These are phyloP conservation scores for Sebastes trivittatus DNA, from an alignment of 2,797 vertebrate species.

Conservation along the genomic window DNA sequence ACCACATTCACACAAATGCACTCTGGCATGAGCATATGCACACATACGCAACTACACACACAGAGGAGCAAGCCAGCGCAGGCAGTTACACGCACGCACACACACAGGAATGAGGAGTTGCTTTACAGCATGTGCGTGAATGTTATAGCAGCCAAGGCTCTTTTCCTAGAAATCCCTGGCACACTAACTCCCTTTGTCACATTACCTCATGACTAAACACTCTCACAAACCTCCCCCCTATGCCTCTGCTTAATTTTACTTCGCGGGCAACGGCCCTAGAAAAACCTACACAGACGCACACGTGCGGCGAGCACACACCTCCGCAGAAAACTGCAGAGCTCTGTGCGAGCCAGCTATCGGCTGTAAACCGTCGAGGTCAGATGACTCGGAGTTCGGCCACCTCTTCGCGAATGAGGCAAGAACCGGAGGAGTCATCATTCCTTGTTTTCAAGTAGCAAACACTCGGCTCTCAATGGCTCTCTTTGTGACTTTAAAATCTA, in stretches of 20 bases:
- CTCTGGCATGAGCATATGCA: slow-evolving; percentile 21
- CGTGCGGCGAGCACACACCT: slow-evolving; percentile 37
- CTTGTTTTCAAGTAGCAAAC: slow-evolving; percentile 68
- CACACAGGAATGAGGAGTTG: slow-evolving; percentile 44
- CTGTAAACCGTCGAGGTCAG: slow-evolving; percentile 51
- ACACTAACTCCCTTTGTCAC: slow-evolving; percentile 71
- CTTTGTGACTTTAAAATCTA: slow-evolving; percentile 67
- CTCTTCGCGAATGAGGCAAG: slow-evolving; percentile 48
- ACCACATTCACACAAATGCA: slow-evolving; percentile 20
- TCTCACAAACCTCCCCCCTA: slow-evolving; percentile 66
- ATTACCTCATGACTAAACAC: slow-evolving; percentile 82
- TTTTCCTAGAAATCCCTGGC: slow-evolving; percentile 83
- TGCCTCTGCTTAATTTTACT: slow-evolving; percentile 67
- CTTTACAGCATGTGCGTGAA: slow-evolving; percentile 78
- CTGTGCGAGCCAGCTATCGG: slow-evolving; percentile 1
- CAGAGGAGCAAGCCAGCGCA: neutral
- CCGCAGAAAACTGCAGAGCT: slow-evolving; percentile 14
- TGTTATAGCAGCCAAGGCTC: slow-evolving; percentile 65
- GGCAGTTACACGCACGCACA: neutral
- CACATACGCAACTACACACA: neutral
- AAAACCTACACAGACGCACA: slow-evolving; percentile 22
- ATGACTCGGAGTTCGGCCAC: slow-evolving; percentile 49
- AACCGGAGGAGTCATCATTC: slow-evolving; percentile 57
- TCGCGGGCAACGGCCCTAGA: slow-evolving; percentile 26
- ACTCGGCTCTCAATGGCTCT: slow-evolving; percentile 55